Base-by-base conservation (phyloP, 2,113 vertebrate species). In the Megaptera novaeangliae region DNA sequence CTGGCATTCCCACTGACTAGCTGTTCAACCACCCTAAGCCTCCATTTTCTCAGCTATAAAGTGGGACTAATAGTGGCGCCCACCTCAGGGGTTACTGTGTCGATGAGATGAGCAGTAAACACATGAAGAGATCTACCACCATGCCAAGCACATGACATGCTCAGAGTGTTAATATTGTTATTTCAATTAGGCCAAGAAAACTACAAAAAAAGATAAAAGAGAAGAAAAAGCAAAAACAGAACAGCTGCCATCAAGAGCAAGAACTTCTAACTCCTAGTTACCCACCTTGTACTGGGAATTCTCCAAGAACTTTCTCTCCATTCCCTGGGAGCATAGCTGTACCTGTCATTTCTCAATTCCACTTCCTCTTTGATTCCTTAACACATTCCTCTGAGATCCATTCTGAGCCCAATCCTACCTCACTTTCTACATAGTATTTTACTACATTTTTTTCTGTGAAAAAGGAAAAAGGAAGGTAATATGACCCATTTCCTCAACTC, bases 101-200 rank as follows among this genome's bases (percentile, higher is more conserved):
- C 23, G 49, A 39, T 49, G 4, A 23, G n/a, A 27, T 39, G 20
- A 52, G 59, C 84, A 4, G 9, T 13, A 69, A 61, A 41, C 23
- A 61, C 36, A 21, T 3, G 9, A 27, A 44, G 41, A 85, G 41
- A 41, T 29, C 55, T 11, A 41, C 55, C 71, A 18, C 34, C 1
- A 0, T 6, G 4, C 49, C 8, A 2, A 86, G 44, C 15, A 34
- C 41, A 29, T 0, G 13, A 18, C 12, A 46, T 5, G 29, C 34
- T 74, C 44, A 64, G n/a, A 41, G 14, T 9, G 29, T 27, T 21
- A 0, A 14, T 18, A 21, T 2, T 2, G 25, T 4, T 2, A 39
- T 31, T 71, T 39, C 90, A 78, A 31, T n/a, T 14, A 34, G 80
- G 59, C 84, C 49, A 6, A 66, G 69, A 91, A 71, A 93, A 49